Base-by-base conservation (phyloP, 53 echinoderm and acorn worm species). In the Hippasteria phrygiana region DNA sequence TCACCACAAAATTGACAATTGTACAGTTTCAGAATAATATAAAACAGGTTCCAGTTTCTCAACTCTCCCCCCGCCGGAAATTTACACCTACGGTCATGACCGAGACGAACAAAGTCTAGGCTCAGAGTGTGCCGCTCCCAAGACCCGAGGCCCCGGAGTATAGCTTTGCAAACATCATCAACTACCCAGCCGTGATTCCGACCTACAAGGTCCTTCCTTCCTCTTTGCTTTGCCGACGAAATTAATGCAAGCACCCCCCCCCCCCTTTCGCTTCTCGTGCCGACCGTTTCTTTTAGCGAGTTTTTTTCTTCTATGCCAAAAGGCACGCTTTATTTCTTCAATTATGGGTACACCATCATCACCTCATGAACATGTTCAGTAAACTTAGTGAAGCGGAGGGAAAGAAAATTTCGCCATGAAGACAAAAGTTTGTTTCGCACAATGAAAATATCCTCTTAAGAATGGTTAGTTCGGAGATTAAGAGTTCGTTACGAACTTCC, bases 131-230 rank as follows among this genome's bases (percentile, higher is more conserved):
- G 79, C 79, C 59, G 79, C 62, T 13, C 77, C 27, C 17, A 6
- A 37, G 20, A 13, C 26, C 26, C 55, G 55, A n/a, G 7, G 29
- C 76, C 50, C 18, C 14, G 53, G 4, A 59, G 59, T 59, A 26
- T 76, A 26, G 79, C 79, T 59, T 24, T 22, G 18, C 79, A 79
- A 79, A 79, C 79, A 79, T 59, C 62, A 12, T 62, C 55, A 79
- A 34, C 51, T 28, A 85, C 16, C 53, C 71, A 17, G 35, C 70
- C 85, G 85, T 85, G 85, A 67, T 85, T 85, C 85, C 85, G 47
- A 42, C 38, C 69, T 29, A 85, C 71, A 85, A 71, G 69, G 82
- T 17, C 34, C 31, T 82, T 82, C 66, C 66, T 48, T 55, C 43
- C 43, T 73, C 42, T 65, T 47, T 24, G 9, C 7, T 45, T 82